Base-by-base conservation (phyloP, 2,797 vertebrate genomes). In the Xenopus petersii region DNA sequence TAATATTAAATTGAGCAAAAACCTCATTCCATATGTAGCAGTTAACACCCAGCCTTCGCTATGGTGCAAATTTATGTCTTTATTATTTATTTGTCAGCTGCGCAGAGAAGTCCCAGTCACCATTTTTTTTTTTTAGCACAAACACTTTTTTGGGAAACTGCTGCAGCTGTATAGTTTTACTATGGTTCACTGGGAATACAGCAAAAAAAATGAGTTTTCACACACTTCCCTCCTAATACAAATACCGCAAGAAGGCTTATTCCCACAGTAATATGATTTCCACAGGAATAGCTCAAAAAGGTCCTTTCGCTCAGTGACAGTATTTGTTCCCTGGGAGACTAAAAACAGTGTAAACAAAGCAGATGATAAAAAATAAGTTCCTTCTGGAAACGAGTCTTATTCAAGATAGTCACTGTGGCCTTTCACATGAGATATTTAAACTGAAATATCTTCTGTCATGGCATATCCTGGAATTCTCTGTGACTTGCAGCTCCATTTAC, bases 341-440 rank as follows among this genome's bases (percentile, higher is more conserved):
- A 69, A 55, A 79, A 73, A 74, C 71, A 66, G 71, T 79, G 67
- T 79, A 79, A 79, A 79, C 77, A 79, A 74, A 69, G 72, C 66
- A 74, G 62, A 79, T 74, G 71, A 74, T 79, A 74, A 66, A 74
- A 79, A 79, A 79, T 59, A 54, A 62, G 67, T 70, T 74, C 67
- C 62, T 74, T 74, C 71, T 79, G 76, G 63, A 73, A 70, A 64
- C 59, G 62, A n/a, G 55, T 66, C 66, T 30, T 5, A 60, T 17
- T 58, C 59, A 51, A 74, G 77, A 74, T 79, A 79, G 67, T 70
- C 62, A 66, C 55, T 42, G 10, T 74, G 66, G 71, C 67, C 71
- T 74, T 79, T 79, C 71, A 79, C 71, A 79, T 79, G 67, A 70
- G 62, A 74, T 74, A 46, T 46, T 70, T 13, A n/a, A 65, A 71